Percentiles rank a stretch among this genome's conserved stretches.
phyloP scores from a whole-genome alignment of 2,888 invertebrate genomes.

The Tachystola acroxantha region DNA sequence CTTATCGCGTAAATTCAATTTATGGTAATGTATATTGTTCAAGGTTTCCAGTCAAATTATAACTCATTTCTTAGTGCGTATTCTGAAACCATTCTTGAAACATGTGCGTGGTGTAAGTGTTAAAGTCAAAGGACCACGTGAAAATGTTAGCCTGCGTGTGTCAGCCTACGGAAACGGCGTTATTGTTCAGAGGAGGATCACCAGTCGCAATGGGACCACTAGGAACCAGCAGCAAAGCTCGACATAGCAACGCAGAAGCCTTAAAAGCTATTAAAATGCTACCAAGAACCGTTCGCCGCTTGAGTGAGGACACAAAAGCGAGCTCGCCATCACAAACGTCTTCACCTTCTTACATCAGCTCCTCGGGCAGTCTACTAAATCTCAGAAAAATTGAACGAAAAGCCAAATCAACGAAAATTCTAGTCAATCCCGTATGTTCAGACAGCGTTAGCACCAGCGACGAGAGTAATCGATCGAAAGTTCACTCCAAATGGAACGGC shows the following conservation, averaged over 20 bases:
- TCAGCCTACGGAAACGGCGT: constrained; percentile 79
- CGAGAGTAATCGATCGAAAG: constrained; percentile 60
- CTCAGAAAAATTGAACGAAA: constrained; percentile 66
- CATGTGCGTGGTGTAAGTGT: constrained; percentile 50
- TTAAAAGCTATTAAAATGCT: constrained; percentile 56
- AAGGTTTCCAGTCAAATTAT: constrained; percentile 15
- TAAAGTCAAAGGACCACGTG: constrained; percentile 39
- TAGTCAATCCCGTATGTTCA: constrained; percentile 69
- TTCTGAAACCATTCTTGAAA: neutral
- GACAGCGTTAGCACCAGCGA: constrained; percentile 61
- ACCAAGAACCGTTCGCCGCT: constrained; percentile 41
- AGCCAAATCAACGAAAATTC: constrained; percentile 70
- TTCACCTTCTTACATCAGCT: constrained; percentile 48
- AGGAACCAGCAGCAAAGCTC: constrained; percentile 58
- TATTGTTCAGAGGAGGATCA: constrained; percentile 72
- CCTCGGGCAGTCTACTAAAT: constrained; percentile 57
- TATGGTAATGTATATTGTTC: constrained; percentile 2
- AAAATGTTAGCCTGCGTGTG: constrained; percentile 84
- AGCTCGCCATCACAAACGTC: constrained; percentile 50
- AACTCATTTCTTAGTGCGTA: neutral
- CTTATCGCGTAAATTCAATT: constrained; percentile 1
- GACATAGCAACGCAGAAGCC: constrained; percentile 47
- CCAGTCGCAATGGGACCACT: constrained; percentile 76
- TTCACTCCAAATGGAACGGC: constrained; percentile 61
- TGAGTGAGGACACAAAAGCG: constrained; percentile 49